Conservation (phyloP, 1,140 invertebrate species). For the Chelonus insularis region DNA sequence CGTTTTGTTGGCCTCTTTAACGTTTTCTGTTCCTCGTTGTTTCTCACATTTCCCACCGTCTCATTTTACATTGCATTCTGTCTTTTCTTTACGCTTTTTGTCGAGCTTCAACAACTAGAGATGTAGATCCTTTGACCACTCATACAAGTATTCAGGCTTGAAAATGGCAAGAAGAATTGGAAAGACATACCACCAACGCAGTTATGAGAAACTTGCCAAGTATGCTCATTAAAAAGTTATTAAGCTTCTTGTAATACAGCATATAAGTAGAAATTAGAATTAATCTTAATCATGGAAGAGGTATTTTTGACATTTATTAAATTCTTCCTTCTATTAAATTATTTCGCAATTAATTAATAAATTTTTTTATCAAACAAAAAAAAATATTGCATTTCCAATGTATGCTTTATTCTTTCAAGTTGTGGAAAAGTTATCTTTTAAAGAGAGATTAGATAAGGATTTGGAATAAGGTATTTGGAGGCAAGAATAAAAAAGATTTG, state of each 20-base stretch:
- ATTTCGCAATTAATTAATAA: too few relatives aligned
- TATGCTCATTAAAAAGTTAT: too few relatives aligned
- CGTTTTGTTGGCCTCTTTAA: constrained; percentile 31
- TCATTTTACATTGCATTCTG: constrained; percentile 25
- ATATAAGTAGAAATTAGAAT: too few relatives aligned
- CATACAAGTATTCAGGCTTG: neutral
- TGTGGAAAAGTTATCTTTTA: neutral
- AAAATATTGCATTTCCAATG: too few relatives aligned
- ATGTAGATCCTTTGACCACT: neutral
- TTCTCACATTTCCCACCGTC: constrained; percentile 26
- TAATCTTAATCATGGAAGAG: too few relatives aligned
- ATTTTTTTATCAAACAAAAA: too few relatives aligned
- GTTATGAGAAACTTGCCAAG: too few relatives aligned
- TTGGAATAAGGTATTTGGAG: neutral
- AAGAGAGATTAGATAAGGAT: constrained; percentile 6
- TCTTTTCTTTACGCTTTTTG: neutral
- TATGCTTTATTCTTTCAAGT: too few relatives aligned
- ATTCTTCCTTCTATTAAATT: too few relatives aligned
- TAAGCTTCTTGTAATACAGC: too few relatives aligned
- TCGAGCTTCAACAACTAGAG: neutral
- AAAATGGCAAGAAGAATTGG: neutral
- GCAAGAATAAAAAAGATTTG: neutral
- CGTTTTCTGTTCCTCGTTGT: constrained; percentile 16
- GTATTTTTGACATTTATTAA: too few relatives aligned
- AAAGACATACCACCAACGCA: too few relatives aligned